Evolutionary conservation across 2,113 vertebrate genomes (phyloP).

Genomic region (Myocastor coypus): DNA sequence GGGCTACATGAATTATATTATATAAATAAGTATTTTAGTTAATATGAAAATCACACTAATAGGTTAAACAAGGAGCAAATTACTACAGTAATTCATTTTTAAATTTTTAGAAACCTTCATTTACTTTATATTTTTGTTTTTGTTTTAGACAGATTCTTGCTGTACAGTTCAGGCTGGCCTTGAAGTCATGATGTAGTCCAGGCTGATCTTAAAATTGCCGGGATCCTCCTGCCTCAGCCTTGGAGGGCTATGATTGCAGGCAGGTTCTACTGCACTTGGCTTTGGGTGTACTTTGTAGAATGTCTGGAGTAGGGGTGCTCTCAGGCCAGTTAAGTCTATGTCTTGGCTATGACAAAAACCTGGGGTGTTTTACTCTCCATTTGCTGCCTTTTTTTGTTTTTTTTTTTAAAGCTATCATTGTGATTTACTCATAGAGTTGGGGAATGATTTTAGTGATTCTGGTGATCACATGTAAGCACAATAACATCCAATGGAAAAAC

Average conservation of each 20-base stretch:
- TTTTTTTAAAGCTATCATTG: not conserved
- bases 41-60: not conserved
- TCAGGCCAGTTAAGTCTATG: not conserved
- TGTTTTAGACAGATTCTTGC: not conserved
- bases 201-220: not conserved
- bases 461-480: not conserved
- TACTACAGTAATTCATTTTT: not conserved
- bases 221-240: not conserved
- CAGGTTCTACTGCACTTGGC: not conserved
- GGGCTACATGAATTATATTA: not conserved
- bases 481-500: not conserved
- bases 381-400: conserved; percentile 21
- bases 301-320: not conserved
- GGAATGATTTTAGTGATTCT: not conserved
- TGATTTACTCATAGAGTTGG: not conserved
- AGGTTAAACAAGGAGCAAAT: not conserved
- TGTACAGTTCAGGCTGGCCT: not conserved
- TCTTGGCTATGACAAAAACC: not conserved
- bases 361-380: not conserved
- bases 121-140: not conserved
- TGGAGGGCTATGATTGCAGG: not conserved
- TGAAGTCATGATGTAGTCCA: not conserved
- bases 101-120: not conserved
- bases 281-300: not conserved
- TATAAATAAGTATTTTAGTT: not conserved